Percentiles rank a stretch among this genome's conserved stretches.
These are phyloP conservation scores for Agonopterix arenella DNA, from an alignment of 2,888 invertebrate species.

Conservation along the genomic window DNA sequence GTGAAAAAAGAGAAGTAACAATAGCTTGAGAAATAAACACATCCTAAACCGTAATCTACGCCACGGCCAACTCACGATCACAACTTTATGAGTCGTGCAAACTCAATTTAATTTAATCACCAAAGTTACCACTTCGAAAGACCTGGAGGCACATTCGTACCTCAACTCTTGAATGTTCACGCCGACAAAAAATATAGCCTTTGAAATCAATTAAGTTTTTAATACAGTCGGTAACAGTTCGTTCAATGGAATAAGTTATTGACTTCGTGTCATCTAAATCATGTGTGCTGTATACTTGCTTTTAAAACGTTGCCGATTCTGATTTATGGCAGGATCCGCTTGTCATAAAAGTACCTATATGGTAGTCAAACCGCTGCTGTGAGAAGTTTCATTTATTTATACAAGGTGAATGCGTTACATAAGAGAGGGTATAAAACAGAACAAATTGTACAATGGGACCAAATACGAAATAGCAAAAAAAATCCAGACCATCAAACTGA, in stretches of 20 bases:
- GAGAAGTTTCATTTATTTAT: too few species aligned
- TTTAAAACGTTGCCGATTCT: background rate
- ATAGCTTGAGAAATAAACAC: too few species aligned
- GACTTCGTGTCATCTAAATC: constrained; percentile 43
- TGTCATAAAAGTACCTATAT: background rate
- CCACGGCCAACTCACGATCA: constrained; percentile 4
- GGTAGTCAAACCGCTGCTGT: background rate
- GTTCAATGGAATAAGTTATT: constrained; percentile 39
- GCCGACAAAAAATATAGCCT: constrained; percentile 41
- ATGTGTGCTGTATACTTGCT: constrained; percentile 9
- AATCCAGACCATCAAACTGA: too few species aligned
- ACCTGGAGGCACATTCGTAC: background rate
- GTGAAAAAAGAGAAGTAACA: constrained; percentile 7
- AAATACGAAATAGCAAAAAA: too few species aligned
- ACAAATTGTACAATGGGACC: too few species aligned
- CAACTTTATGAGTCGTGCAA: constrained; percentile 16
- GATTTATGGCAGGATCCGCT: constrained; percentile 1
- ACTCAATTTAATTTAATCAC: constrained; percentile 20
- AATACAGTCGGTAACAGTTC: constrained; percentile 28
- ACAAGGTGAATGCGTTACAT: too few species aligned
- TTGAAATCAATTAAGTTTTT: constrained; percentile 57
- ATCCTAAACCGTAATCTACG: too few species aligned
- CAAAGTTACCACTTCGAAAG: constrained; percentile 9
- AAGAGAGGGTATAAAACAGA: too few species aligned
- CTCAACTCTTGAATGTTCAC: constrained; percentile 19